Conservation (phyloP, 2,797 vertebrate species). For the Oreochromis mossambicus region DNA sequence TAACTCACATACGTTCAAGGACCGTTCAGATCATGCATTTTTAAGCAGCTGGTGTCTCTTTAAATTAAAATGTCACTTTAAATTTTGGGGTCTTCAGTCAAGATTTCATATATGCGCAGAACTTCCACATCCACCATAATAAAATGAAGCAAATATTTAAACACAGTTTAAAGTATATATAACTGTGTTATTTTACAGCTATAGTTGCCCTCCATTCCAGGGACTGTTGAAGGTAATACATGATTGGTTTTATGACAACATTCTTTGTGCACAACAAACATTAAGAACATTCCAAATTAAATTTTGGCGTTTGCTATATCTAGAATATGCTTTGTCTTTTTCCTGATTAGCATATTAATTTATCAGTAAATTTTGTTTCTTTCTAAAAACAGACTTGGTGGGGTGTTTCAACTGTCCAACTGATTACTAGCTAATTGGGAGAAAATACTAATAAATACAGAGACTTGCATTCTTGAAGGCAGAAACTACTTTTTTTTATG, state of each 20-base stretch:
- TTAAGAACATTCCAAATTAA: conserved; percentile 57
- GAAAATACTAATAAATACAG: neutral
- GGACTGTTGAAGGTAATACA: conserved; percentile 61
- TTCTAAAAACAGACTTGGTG: conserved; percentile 48
- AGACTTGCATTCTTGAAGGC: conserved; percentile 44
- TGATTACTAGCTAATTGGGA: conserved; percentile 50
- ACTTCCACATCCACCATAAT: neutral
- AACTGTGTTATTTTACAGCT: conserved; percentile 60
- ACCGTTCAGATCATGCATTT: conserved; percentile 4
- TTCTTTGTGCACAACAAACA: conserved; percentile 57
- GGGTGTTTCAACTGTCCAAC: conserved; percentile 49
- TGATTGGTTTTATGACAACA: conserved; percentile 63
- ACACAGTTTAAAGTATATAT: neutral
- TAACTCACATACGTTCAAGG: conserved; percentile 44
- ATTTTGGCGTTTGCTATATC: neutral
- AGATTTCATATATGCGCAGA: neutral
- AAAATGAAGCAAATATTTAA: neutral
- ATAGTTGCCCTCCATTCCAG: conserved; percentile 46
- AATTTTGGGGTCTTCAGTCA: conserved; percentile 21
- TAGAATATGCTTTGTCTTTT: neutral
- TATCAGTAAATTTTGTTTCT: neutral
- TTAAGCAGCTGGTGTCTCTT: conserved; percentile 27
- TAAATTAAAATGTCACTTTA: neutral
- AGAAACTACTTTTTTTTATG: conserved; percentile 46
- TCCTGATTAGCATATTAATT: neutral